Conservation (phyloP, 2,888 invertebrate genomes). For the Eupeodes latifasciatus region DNA sequence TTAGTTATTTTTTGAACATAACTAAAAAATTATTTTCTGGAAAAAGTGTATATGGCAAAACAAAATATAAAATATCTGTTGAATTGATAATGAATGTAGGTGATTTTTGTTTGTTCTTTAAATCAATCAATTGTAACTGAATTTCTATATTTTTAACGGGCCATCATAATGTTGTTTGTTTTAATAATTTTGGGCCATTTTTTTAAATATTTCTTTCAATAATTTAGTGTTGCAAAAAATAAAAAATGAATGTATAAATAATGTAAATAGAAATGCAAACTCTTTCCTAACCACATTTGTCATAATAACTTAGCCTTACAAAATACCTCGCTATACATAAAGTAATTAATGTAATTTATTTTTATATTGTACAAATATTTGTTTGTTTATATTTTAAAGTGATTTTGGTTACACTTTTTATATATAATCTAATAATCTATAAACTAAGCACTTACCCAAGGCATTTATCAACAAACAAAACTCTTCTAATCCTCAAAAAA, state of each 20-base stretch:
- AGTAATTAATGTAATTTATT: not conserved
- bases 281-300: constrained; percentile 3
- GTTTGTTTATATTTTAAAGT: not conserved
- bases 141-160: too few species aligned
- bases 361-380: not conserved
- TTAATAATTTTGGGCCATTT: too few species aligned
- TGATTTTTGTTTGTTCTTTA: too few species aligned
- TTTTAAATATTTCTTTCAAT: not conserved
- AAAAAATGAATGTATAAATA: too few species aligned
- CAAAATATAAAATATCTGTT: too few species aligned
- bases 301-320: constrained; percentile 2
- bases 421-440: not conserved
- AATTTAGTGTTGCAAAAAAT: not conserved
- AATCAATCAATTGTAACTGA: too few species aligned
- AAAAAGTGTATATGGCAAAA: too few species aligned
- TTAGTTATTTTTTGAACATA: too few species aligned
- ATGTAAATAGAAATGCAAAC: constrained; percentile 32
- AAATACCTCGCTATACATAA: not conserved
- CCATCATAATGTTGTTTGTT: too few species aligned
- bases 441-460: constrained; percentile 26
- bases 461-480: constrained; percentile 16
- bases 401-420: not conserved
- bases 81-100: too few species aligned
- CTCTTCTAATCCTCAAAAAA: constrained; percentile 83
- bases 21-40: too few species aligned